phyloP scores from a whole-genome alignment of 1,140 invertebrate genomes.

The Drosophila gunungcola region DNA sequence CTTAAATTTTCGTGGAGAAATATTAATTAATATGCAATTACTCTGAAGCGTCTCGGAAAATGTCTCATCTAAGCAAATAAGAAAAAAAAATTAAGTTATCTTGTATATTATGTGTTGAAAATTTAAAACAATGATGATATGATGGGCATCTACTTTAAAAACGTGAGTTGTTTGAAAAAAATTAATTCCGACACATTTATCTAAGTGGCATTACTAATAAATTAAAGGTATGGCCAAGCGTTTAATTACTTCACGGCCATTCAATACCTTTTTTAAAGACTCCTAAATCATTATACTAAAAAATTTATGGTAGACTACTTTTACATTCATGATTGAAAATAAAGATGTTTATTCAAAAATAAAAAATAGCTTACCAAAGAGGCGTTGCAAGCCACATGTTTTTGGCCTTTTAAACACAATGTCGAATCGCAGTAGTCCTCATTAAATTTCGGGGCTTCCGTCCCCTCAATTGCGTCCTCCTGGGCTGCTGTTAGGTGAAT shows the following conservation, averaged over 20 bases:
- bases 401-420: background rate
- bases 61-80: no score
- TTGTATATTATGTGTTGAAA: no score
- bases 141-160: no score
- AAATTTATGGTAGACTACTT: no score
- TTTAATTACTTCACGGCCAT: background rate
- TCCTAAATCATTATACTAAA: background rate
- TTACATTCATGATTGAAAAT: no score
- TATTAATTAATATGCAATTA: no score
- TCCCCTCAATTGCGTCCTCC: background rate
- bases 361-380: background rate
- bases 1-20: no score
- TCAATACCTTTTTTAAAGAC: background rate
- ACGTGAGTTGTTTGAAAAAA: no score
- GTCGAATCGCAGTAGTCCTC: slow-evolving; percentile 12
- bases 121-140: no score
- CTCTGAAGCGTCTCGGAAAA: no score
- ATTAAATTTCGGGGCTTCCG: no score
- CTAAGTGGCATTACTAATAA: background rate
- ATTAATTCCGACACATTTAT: background rate
- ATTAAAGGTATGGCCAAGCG: background rate
- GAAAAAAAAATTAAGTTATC: no score
- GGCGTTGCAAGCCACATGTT: slow-evolving; percentile 17
- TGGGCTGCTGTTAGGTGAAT: background rate
- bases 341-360: background rate